These are phyloP conservation scores for Steinernema hermaphroditum DNA, from an alignment of 2,888 invertebrate species.

Conservation along the genomic window DNA sequence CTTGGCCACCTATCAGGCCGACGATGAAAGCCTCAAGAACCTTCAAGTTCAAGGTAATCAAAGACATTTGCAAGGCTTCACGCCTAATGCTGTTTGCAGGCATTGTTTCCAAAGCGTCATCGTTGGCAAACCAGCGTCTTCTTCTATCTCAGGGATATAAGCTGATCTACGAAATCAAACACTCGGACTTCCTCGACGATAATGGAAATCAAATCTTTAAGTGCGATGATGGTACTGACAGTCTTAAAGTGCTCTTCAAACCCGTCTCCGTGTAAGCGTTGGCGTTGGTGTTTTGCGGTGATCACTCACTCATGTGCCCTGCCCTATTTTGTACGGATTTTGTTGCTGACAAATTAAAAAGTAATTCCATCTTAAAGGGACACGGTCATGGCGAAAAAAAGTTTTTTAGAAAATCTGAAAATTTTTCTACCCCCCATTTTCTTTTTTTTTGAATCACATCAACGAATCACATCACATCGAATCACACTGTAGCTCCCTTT, in stretches of 20 bases:
- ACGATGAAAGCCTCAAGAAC: background rate
- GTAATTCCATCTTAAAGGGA: too few relatives aligned
- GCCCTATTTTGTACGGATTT: conserved; percentile 1
- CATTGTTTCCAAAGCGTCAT: background rate
- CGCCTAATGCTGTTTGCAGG: too few relatives aligned
- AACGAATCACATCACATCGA: too few relatives aligned
- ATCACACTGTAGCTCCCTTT: too few relatives aligned
- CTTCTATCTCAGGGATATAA: background rate
- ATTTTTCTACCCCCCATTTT: too few relatives aligned
- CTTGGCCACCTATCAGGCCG: background rate
- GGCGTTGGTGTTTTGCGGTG: too few relatives aligned
- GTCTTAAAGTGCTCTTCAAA: conserved; percentile 20
- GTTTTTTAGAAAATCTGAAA: too few relatives aligned
- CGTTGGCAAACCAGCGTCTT: background rate
- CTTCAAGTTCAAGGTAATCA: background rate
- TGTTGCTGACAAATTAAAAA: background rate
- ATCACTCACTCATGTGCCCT: background rate
- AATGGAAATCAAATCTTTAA: background rate
- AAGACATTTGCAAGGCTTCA: too few relatives aligned
- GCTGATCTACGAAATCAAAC: background rate
- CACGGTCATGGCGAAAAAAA: too few relatives aligned
- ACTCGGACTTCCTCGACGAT: background rate
- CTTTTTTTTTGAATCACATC: too few relatives aligned
- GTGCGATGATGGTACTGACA: conserved; percentile 11
- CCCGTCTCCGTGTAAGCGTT: background rate